Base-by-base conservation (phyloP, 2,113 vertebrate genomes). In the Sebastes schlegelii region DNA sequence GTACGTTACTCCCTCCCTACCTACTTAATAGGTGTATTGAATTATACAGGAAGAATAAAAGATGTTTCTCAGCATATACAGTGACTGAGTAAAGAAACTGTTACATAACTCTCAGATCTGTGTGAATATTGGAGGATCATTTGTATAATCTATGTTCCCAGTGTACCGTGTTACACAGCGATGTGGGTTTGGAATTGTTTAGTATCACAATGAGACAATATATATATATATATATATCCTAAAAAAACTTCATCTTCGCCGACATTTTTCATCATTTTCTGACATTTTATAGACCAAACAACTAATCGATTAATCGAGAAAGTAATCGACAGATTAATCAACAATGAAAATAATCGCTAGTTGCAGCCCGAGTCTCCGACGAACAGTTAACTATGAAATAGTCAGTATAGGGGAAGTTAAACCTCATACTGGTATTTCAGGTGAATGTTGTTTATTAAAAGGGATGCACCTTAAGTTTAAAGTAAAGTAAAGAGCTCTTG, bases 51-150 rank as follows among this genome's bases (percentile, higher is more conserved):
- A 19, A 71, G 26, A 70, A 84, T n/a, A 67, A 66, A 62, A 65
- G 64, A 43, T 40, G 19, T 23, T 40, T 87, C 80, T 88, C 85
- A 86, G 80, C 57, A 72, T 81, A 87, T 88, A 89, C 52, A 82
- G 52, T 89, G 74, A 84, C 83, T 40, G 45, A 12, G 62, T 8
- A 73, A 55, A 78, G 13, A 12, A 57, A 34, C 26, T 16, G 46
- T 72, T 66, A 17, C 21, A 46, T 65, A 83, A 63, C 71, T 65
- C 16, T 74, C 42, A 42, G 13, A 11, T 52, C n/a, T 23, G 49
- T 12, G 19, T 69, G 21, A 60, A 45, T 79, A 26, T 10, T 6
- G 0, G 12, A 48, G 45, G 40, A 76, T 63, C 26, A 55, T 82
- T 51, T 40, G 11, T 54, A 16, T 62, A 46, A 12, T 1, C 11